These are phyloP conservation scores for Setipinna tenuifilis DNA, from an alignment of 2,797 vertebrate genomes.

Conservation along the genomic window DNA sequence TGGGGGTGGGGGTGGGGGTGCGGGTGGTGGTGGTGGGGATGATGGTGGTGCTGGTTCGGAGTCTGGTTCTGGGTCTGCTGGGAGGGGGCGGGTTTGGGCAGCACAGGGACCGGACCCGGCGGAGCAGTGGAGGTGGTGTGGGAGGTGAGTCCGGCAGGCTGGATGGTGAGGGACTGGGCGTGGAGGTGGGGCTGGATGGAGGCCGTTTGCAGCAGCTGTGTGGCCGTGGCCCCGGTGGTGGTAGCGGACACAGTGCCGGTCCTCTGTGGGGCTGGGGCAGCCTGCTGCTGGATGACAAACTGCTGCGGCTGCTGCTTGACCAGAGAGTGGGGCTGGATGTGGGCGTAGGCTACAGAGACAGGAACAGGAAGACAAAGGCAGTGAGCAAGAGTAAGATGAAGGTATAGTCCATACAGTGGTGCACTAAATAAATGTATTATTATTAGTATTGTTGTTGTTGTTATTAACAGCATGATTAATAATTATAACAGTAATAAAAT, in stretches of 20 bases:
- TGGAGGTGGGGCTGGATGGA: conserved; percentile 72
- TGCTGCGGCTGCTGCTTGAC: conserved; percentile 76
- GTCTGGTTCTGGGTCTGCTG: conserved; percentile 70
- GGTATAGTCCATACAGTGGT: too few species aligned
- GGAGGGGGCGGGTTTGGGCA: conserved; percentile 64
- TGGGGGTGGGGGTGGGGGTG: conserved; percentile 51
- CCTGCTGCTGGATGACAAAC: conserved; percentile 77
- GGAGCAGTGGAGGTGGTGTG: conserved; percentile 52
- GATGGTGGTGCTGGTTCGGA: conserved; percentile 62
- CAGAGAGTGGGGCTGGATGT: conserved; percentile 87
- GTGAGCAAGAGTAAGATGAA: background rate
- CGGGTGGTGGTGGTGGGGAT: conserved; percentile 36
- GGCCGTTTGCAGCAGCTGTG: conserved; percentile 78
- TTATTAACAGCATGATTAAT: too few species aligned
- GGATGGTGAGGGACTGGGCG: conserved; percentile 54
- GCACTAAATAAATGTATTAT: too few species aligned
- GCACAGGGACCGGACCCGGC: conserved; percentile 56
- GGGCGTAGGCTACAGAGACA: conserved; percentile 81
- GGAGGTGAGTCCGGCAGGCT: conserved; percentile 43
- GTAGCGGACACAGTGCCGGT: conserved; percentile 34
- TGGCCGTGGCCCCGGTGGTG: conserved; percentile 38
- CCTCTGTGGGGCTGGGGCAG: conserved; percentile 67
- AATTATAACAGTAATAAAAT: too few species aligned
- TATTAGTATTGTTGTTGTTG: too few species aligned
- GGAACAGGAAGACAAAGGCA: background rate